phyloP scores from a whole-genome alignment of 2,113 vertebrate genomes.

The Indri indri region DNA sequence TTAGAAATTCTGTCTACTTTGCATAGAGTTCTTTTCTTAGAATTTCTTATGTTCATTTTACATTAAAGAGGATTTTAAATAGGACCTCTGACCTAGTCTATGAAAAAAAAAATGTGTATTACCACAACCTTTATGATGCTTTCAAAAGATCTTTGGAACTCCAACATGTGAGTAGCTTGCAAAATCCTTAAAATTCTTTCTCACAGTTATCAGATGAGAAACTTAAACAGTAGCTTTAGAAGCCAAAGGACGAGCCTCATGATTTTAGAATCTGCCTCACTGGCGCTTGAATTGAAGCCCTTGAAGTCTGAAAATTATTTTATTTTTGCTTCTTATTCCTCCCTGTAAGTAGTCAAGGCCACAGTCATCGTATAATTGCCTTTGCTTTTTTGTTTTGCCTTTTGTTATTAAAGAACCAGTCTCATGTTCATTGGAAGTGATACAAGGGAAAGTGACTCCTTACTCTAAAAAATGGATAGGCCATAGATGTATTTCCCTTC shows the following conservation, averaged over 20 bases:
- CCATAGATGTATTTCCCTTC: neutral
- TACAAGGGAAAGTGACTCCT: neutral
- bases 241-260: slow-evolving; percentile 4
- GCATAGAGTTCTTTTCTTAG: neutral
- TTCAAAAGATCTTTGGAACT: slow-evolving; percentile 55
- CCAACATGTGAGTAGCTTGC: slow-evolving; percentile 1
- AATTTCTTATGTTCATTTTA: slow-evolving; percentile 47
- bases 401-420: neutral
- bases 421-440: neutral
- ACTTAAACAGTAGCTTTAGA: neutral
- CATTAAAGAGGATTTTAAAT: slow-evolving; percentile 53
- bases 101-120: slow-evolving; percentile 44
- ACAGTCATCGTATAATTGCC: neutral
- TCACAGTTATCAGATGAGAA: slow-evolving; percentile 24
- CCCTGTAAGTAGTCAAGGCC: neutral
- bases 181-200: slow-evolving; percentile 39
- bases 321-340: neutral
- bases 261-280: slow-evolving; percentile 19
- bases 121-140: slow-evolving; percentile 53
- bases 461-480: neutral
- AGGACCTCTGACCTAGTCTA: slow-evolving; percentile 32
- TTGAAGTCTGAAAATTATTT: slow-evolving; percentile 36
- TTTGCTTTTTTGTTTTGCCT: neutral
- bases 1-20: slow-evolving; percentile 17
- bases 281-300: neutral